Evolutionary conservation across 2,113 vertebrate species (phyloP).

Genomic region (Odontophorus gujanensis): DNA sequence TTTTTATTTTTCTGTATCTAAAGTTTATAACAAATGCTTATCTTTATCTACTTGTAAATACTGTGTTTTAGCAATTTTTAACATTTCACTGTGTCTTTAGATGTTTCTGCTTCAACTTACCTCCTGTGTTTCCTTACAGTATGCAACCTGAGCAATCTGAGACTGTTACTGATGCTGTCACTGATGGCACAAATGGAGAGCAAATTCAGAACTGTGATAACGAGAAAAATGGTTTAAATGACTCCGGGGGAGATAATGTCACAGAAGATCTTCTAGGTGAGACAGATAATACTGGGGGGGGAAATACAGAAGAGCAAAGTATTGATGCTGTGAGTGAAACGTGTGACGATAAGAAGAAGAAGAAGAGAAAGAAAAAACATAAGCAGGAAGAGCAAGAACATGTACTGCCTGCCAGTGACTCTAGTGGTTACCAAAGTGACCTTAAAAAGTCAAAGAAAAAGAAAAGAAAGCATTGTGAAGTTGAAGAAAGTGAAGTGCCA

Average conservation of each 20-base stretch:
- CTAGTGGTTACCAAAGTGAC: conserved; percentile 84
- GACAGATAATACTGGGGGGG: background rate
- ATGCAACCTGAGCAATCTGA: conserved; percentile 54
- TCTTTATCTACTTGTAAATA: background rate
- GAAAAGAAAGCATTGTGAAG: conserved; percentile 73
- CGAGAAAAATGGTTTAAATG: conserved; percentile 70
- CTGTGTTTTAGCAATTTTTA: background rate
- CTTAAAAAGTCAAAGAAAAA: conserved; percentile 85
- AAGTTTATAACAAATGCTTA: background rate
- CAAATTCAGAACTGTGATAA: conserved; percentile 69
- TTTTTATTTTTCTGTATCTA: background rate
- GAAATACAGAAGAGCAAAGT: background rate
- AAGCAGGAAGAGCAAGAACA: conserved; percentile 53
- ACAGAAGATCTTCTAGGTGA: background rate
- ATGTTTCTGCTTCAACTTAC: background rate
- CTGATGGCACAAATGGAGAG: conserved; percentile 29
- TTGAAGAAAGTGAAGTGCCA: conserved; percentile 8
- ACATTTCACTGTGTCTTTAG: background rate
- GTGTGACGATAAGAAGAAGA: conserved; percentile 69
- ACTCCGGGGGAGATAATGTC: background rate
- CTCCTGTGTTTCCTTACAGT: conserved; percentile 43
- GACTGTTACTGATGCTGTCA: background rate
- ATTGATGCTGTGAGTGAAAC: conserved; percentile 1
- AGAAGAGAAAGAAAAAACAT: conserved; percentile 75
- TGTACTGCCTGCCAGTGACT: conserved; percentile 81